Base-by-base conservation (phyloP, 1,140 invertebrate species). In the Drepana arcuata region DNA sequence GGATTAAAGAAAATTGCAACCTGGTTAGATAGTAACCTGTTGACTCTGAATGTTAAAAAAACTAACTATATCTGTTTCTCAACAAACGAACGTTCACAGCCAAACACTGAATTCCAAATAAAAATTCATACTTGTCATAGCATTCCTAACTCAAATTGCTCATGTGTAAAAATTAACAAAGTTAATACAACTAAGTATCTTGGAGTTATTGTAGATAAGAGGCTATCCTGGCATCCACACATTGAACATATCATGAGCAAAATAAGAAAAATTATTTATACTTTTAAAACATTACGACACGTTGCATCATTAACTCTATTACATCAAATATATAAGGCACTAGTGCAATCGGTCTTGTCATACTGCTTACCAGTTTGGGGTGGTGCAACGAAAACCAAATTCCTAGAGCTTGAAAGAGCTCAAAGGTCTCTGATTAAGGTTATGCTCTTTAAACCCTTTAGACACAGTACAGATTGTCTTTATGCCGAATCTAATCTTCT, bases 41-140 rank as follows among this genome's bases (percentile, higher is more conserved):
- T 33, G 3, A 21, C 31, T 4, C 11, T 16, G 21, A 32, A 32
- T 18, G 12, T 16, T 12, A 18, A 3, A 10, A 32, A 32, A 32
- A 32, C 30, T 7, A 32, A 32, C 16, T 18, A 32, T 18, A 32
- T 32, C 16, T 32, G 30, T 18, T 18, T 32, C n/a, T 18, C 15
- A 4, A 32, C 21, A 10, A 18, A 7, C 12, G 21, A 18, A 7
- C 15, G 10, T 12, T 16, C 16, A 6, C 30, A 32, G 21, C 13
- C 27, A 2, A 13, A 18, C 5, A 10, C 1, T 7, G 9, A 12
- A 7, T 32, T 32, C 11, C 16, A 18, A 2, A 32, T 18, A 10
- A 32, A 32, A 32, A 18, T 32, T 18, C 30, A 32, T 11, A 1
- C 15, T 2, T 32, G 30, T 18, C 7, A 18, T n/a, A 32, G 4